phyloP scores from a whole-genome alignment of 2,888 invertebrate genomes.

The Argyresthia albistria region DNA sequence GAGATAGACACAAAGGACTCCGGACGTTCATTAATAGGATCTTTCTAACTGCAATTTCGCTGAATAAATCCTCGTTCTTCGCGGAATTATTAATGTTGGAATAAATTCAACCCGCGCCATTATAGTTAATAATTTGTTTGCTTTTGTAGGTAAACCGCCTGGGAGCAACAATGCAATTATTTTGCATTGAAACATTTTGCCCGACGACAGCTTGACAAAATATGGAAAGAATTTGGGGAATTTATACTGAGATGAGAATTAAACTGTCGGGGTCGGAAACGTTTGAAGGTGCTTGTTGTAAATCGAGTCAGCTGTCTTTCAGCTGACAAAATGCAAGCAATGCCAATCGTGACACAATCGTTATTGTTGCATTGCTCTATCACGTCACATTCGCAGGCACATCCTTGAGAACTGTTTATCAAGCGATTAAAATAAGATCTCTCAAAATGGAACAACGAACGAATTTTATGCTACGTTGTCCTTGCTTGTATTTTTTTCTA shows the following conservation, averaged over 20 bases:
- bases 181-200: constrained; percentile 1
- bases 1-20: constrained; percentile 52
- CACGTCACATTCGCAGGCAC: no score
- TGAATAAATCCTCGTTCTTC: constrained; percentile 56
- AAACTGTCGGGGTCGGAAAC: not conserved
- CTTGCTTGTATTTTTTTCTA: no score
- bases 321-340: no score
- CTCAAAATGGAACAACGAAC: no score
- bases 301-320: no score
- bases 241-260: not conserved
- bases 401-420: no score
- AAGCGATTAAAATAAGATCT: no score
- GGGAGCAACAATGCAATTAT: constrained; percentile 2
- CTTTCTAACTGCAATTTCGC: constrained; percentile 67
- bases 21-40: constrained; percentile 71
- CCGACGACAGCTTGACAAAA: constrained; percentile 1
- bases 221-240: not conserved
- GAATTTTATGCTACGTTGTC: no score
- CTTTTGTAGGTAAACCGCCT: constrained; percentile 9
- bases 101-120: constrained; percentile 46
- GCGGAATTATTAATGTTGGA: constrained; percentile 64
- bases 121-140: constrained; percentile 56
- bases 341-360: no score
- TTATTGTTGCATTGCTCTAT: no score
- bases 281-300: not conserved